Percentiles rank a stretch among this genome's conserved stretches.
phyloP scores from a whole-genome alignment of 2,888 invertebrate species.

The Athrips mouffetella region DNA sequence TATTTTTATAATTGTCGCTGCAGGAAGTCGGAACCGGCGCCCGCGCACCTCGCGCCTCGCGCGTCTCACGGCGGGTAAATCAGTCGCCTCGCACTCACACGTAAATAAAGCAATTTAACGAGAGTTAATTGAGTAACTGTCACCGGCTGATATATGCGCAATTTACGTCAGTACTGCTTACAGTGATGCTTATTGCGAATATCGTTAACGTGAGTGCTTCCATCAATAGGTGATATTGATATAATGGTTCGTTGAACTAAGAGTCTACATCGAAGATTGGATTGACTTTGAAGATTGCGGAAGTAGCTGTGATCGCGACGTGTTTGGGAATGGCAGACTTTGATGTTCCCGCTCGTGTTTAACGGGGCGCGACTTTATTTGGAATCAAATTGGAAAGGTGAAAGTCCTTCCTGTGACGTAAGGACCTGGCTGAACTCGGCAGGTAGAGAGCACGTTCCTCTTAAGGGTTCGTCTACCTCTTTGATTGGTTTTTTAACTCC shows the following conservation, averaged over 20 bases:
- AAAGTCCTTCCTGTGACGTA: constrained; percentile 38
- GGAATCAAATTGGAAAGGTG: constrained; percentile 29
- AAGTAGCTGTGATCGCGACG: neutral
- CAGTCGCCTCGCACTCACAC: constrained; percentile 43
- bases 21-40: constrained; percentile 57
- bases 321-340: neutral
- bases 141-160: constrained; percentile 35
- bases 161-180: constrained; percentile 32
- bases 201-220: neutral
- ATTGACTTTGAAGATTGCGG: neutral
- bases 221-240: neutral
- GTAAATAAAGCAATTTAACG: constrained; percentile 62
- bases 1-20: constrained; percentile 68
- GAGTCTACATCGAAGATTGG: neutral
- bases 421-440: constrained; percentile 7
- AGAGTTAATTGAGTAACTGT: constrained; percentile 39
- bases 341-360: constrained; percentile 9
- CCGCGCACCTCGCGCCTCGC: constrained; percentile 25
- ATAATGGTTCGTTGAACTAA: constrained; percentile 5
- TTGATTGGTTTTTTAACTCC: constrained; percentile 24
- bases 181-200: neutral
- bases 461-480: constrained; percentile 29
- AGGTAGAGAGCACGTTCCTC: constrained; percentile 17
- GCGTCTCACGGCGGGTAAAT: constrained; percentile 5
- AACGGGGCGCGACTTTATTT: neutral